A percentile compares a stretch with the other conserved stretches of the same genome.
phyloP scores from a whole-genome alignment of 2,888 invertebrate species.

The Minunthozetes semirufus region DNA sequence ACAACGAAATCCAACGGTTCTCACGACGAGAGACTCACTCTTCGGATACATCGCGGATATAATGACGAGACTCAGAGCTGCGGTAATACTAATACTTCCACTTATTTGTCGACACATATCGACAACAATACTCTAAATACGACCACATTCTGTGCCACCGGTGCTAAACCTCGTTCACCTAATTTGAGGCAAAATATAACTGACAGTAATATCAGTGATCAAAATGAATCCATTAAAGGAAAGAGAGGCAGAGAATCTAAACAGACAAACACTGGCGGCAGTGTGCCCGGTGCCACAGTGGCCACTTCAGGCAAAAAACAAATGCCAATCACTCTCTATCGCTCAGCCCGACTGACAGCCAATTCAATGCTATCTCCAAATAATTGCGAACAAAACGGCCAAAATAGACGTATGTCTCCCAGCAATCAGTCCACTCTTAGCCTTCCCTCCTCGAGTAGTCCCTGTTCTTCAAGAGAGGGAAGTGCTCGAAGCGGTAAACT shows the following conservation, averaged over 20 bases:
- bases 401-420: constrained; percentile 30
- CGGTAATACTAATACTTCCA: not conserved
- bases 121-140: constrained; percentile 8
- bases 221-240: constrained; percentile 1
- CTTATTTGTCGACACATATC: constrained; percentile 11
- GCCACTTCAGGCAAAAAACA: constrained; percentile 2
- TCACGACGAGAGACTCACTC: constrained; percentile 79
- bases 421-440: constrained; percentile 27
- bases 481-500: constrained; percentile 32
- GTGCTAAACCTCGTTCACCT: constrained; percentile 14
- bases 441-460: constrained; percentile 33
- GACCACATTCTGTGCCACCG: constrained; percentile 12
- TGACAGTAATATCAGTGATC: constrained; percentile 20
- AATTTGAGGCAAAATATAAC: not conserved
- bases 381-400: not conserved
- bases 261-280: not conserved
- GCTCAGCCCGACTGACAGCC: constrained; percentile 21
- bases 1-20: constrained; percentile 43
- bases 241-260: constrained; percentile 48
- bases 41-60: constrained; percentile 77
- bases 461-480: constrained; percentile 35
- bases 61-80: not conserved
- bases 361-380: constrained; percentile 1
- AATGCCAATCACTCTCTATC: constrained; percentile 34
- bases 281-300: not conserved